Evolutionary conservation across 2,888 invertebrate genomes (phyloP).

Genomic region (Plemyria rubiginata): DNA sequence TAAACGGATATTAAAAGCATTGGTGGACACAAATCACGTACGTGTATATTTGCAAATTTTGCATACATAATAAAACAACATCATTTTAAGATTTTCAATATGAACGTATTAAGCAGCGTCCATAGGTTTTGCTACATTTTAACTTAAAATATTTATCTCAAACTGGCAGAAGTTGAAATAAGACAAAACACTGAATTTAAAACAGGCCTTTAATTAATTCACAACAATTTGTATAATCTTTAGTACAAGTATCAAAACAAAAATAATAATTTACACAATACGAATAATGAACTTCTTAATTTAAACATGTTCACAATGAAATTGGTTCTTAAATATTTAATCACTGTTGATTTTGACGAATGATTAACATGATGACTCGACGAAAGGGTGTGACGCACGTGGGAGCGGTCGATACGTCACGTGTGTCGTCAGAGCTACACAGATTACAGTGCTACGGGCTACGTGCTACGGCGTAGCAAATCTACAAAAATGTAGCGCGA

Average conservation of each 20-base stretch:
- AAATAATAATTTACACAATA: not conserved
- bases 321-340: slow-evolving; percentile 45
- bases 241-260: not conserved
- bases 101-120: too few relatives aligned
- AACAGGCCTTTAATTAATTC: not conserved
- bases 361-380: slow-evolving; percentile 57
- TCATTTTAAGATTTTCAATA: too few relatives aligned
- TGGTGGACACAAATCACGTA: too few relatives aligned
- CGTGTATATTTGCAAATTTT: too few relatives aligned
- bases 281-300: slow-evolving; percentile 8
- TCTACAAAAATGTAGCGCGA: slow-evolving; percentile 19
- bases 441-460: slow-evolving; percentile 44
- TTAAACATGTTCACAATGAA: slow-evolving; percentile 14
- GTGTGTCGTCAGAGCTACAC: slow-evolving; percentile 60
- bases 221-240: too few relatives aligned
- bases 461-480: slow-evolving; percentile 39
- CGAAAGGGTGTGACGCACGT: slow-evolving; percentile 59
- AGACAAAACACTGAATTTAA: not conserved
- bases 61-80: too few relatives aligned
- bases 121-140: not conserved
- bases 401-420: slow-evolving; percentile 73
- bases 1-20: too few relatives aligned
- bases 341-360: slow-evolving; percentile 70
- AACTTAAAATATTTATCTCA: not conserved
- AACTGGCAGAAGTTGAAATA: not conserved